phyloP scores from a whole-genome alignment of 2,797 vertebrate genomes.

The Carduelis carduelis region DNA sequence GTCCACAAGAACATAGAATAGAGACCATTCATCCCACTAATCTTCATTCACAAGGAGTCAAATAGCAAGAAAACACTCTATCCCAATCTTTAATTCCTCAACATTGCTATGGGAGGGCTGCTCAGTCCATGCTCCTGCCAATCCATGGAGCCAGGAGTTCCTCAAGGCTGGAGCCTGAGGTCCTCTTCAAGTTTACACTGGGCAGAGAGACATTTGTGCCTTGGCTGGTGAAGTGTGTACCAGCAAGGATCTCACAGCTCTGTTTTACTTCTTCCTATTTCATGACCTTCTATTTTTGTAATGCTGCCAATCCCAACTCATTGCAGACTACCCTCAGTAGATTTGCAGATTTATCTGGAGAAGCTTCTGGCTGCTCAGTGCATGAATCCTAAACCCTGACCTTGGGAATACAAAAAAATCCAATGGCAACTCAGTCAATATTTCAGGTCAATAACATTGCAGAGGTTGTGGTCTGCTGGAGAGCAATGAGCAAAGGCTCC shows the following conservation, averaged over 20 bases:
- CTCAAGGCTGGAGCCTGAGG: background rate
- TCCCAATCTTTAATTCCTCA: background rate
- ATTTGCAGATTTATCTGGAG: background rate
- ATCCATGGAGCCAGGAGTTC: background rate
- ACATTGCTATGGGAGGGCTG: background rate
- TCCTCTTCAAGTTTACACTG: background rate
- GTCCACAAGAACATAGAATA: background rate
- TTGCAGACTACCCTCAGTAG: background rate
- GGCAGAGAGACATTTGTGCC: background rate
- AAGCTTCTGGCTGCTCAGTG: background rate
- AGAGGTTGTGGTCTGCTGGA: background rate
- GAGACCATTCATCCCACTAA: background rate
- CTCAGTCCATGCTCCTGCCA: background rate
- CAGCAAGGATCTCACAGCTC: background rate
- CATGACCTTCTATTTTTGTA: background rate
- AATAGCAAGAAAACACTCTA: background rate
- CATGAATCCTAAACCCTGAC: background rate
- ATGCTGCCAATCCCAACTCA: background rate
- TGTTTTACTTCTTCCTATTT: background rate
- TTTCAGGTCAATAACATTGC: background rate
- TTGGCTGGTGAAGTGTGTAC: background rate
- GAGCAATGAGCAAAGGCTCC: background rate
- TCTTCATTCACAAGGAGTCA: background rate
- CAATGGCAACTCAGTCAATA: background rate
- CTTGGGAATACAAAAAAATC: background rate